Percentiles rank a stretch among this genome's conserved stretches.
phyloP scores from a whole-genome alignment of 2,113 vertebrate genomes.

The Onychorhynchus coronatus region DNA sequence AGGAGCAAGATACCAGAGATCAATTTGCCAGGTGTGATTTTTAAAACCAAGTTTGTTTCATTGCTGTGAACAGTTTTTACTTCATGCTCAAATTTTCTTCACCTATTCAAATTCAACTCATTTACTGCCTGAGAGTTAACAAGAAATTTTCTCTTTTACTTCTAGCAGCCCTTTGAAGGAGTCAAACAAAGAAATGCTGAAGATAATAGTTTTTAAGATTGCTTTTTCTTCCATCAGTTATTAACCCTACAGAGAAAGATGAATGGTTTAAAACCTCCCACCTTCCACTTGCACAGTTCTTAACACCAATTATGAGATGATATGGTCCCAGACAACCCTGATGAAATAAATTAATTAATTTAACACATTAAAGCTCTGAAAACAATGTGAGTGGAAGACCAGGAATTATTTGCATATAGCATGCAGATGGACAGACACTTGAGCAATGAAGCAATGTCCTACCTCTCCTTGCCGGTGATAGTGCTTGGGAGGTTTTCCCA shows the following conservation, averaged over 20 bases:
- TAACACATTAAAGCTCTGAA: background rate
- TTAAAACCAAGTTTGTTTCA: background rate
- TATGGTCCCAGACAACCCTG: background rate
- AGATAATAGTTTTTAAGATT: background rate
- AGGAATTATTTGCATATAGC: background rate
- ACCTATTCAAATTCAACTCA: background rate
- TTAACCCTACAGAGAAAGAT: background rate
- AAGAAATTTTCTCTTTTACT: background rate
- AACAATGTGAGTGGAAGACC: background rate
- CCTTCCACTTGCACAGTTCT: background rate
- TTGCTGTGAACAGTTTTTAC: background rate
- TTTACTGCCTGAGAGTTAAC: background rate
- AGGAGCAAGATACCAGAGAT: background rate
- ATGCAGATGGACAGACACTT: background rate
- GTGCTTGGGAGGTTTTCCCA: slow-evolving; percentile 70
- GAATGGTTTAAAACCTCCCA: background rate
- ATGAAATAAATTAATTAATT: background rate
- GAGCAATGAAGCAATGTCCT: background rate
- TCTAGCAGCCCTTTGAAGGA: background rate
- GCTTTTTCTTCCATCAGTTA: background rate
- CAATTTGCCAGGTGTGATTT: background rate
- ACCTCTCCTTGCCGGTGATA: slow-evolving; percentile 61
- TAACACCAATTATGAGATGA: background rate
- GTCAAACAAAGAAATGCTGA: background rate
- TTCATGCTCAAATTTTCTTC: background rate